Percentiles rank a stretch among this genome's conserved stretches.
These are phyloP conservation scores for Neuroterus valhalla DNA, from an alignment of 1,140 invertebrate species.

Conservation along the genomic window DNA sequence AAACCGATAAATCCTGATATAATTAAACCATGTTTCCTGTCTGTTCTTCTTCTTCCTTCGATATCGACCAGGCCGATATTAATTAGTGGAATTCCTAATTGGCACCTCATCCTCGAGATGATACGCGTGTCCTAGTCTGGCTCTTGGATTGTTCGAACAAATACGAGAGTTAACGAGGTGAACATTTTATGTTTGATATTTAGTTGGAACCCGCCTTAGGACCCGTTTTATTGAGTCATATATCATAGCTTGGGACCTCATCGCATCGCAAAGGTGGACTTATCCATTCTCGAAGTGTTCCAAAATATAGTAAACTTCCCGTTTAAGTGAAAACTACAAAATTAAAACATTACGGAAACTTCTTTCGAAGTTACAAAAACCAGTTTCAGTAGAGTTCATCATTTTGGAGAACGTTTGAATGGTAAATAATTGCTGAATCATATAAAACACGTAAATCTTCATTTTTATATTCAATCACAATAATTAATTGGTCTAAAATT, in stretches of 20 bases:
- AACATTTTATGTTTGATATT: conserved; percentile 71
- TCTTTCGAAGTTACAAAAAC: neutral
- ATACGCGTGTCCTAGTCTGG: conserved; percentile 25
- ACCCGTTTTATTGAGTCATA: conserved; percentile 70
- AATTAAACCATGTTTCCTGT: conserved; percentile 29
- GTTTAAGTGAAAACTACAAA: conserved; percentile 27
- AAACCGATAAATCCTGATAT: conserved; percentile 26
- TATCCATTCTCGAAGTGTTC: neutral
- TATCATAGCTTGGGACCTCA: conserved; percentile 60
- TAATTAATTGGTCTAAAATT: too few species aligned
- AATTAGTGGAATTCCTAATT: conserved; percentile 62
- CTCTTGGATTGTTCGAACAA: conserved; percentile 16
- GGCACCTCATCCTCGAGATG: conserved; percentile 37
- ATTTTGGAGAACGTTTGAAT: neutral
- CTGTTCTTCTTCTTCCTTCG: conserved; percentile 20
- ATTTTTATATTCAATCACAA: too few species aligned
- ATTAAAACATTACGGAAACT: neutral
- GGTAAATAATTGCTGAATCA: neutral
- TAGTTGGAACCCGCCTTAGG: conserved; percentile 61
- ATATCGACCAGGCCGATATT: conserved; percentile 37
- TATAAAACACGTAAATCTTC: too few species aligned
- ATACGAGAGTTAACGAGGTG: conserved; percentile 64
- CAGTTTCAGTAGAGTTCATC: neutral
- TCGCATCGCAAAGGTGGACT: neutral
- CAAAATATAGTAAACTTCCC: conserved; percentile 3